A percentile compares a stretch with the other conserved stretches of the same genome.
phyloP scores from a whole-genome alignment of 2,888 invertebrate species.

The Tipula confusa region DNA sequence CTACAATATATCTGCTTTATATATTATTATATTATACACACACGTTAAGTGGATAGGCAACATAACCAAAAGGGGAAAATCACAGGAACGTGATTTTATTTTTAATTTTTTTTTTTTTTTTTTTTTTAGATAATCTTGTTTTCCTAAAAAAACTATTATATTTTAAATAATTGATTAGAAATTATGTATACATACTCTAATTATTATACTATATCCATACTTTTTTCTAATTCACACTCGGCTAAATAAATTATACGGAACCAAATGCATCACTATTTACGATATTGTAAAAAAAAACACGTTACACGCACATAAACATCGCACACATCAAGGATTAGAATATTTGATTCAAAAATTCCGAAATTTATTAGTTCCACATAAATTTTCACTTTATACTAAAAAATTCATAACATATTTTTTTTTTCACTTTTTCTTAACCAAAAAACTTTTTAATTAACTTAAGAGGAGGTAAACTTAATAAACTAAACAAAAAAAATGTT shows the following conservation, averaged over 20 bases:
- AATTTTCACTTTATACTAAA: neutral
- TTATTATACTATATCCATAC: neutral
- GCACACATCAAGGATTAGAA: neutral
- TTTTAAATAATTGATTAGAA: neutral
- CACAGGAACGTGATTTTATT: neutral
- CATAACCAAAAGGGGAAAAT: neutral
- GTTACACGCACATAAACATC: neutral
- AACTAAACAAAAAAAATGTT: neutral
- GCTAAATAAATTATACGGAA: neutral
- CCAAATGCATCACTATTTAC: neutral
- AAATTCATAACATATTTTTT: neutral
- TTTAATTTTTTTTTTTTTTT: neutral
- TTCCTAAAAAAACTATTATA: neutral
- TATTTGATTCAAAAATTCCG: too few species aligned
- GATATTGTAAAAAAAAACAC: neutral
- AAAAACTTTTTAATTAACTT: slow-evolving; percentile 21
- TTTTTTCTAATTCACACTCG: neutral
- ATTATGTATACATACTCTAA: too few species aligned
- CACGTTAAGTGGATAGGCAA: too few species aligned
- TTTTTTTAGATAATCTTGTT: neutral
- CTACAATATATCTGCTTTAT: neutral
- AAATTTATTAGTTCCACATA: neutral
- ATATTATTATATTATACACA: too few species aligned
- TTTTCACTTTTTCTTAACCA: neutral
- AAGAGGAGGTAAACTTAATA: neutral